Conservation (phyloP, 2,797 vertebrate species). For the Scarus forsteni region DNA sequence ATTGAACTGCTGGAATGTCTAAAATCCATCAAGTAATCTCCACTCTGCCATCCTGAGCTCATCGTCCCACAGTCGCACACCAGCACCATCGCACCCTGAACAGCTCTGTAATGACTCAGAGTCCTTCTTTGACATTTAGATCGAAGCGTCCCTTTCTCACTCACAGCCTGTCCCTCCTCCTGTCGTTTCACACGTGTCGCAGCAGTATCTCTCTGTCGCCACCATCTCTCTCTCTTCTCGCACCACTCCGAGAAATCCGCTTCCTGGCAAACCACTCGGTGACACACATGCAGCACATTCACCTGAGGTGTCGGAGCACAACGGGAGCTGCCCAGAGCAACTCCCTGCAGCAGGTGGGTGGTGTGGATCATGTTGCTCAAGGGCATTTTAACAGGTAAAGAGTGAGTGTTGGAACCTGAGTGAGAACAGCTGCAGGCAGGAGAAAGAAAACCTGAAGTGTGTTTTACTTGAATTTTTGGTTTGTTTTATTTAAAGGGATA, state of each 20-base stretch:
- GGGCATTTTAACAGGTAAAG: constrained; percentile 15
- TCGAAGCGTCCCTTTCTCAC: constrained; percentile 17
- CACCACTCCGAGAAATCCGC: constrained; percentile 9
- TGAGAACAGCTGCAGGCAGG: constrained; percentile 14
- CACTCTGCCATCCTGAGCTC: constrained; percentile 15
- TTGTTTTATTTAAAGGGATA: too few species aligned
- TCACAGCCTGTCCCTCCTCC: constrained; percentile 32
- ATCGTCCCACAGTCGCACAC: constrained; percentile 16
- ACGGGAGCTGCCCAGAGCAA: not conserved
- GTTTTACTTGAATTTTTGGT: too few species aligned
- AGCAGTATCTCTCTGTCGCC: constrained; percentile 34
- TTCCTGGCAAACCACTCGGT: constrained; percentile 3
- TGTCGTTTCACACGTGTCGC: constrained; percentile 32
- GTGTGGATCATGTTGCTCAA: constrained; percentile 20
- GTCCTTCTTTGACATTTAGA: constrained; percentile 56
- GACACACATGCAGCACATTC: constrained; percentile 18
- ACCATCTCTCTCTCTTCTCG: constrained; percentile 7
- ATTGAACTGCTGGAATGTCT: not conserved
- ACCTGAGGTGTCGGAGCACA: constrained; percentile 24
- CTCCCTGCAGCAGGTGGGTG: constrained; percentile 17
- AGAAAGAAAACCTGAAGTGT: not conserved
- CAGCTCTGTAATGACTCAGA: constrained; percentile 32
- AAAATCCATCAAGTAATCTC: not conserved
- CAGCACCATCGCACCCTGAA: not conserved
- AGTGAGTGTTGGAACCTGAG: constrained; percentile 1